phyloP scores from a whole-genome alignment of 2,888 invertebrate species.

The Drosophila colorata region DNA sequence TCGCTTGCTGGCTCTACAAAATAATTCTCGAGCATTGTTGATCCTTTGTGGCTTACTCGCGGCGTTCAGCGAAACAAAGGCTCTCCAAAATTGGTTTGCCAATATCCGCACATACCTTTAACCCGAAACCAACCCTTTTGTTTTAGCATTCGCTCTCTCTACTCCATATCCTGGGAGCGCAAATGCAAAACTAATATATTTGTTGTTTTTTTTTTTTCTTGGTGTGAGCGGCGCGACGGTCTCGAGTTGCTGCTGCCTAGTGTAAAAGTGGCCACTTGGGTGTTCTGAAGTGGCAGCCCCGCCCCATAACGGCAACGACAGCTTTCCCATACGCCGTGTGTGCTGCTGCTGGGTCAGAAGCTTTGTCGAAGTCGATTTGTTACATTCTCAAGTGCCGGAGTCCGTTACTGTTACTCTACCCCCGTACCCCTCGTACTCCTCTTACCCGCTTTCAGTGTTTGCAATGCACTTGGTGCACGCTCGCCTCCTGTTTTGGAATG shows the following conservation, averaged over 20 bases:
- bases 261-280: constrained; percentile 73
- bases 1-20: constrained; percentile 67
- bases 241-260: constrained; percentile 42
- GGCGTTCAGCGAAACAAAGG: constrained; percentile 77
- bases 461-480: constrained; percentile 56
- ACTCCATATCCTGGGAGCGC: constrained; percentile 68
- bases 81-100: constrained; percentile 78
- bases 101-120: constrained; percentile 48
- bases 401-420: constrained; percentile 7
- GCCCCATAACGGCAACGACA: constrained; percentile 29
- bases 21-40: constrained; percentile 78
- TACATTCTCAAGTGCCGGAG: constrained; percentile 76
- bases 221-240: constrained; percentile 30
- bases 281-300: constrained; percentile 41
- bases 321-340: constrained; percentile 66
- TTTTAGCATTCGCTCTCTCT: constrained; percentile 42
- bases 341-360: constrained; percentile 37
- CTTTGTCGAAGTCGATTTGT: constrained; percentile 84
- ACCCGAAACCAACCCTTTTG: constrained; percentile 70
- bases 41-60: constrained; percentile 79
- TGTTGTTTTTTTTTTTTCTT: not conserved
- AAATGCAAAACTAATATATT: constrained; percentile 59
- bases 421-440: constrained; percentile 11
- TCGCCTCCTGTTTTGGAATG: constrained; percentile 68
- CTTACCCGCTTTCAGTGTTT: constrained; percentile 52